Conservation (phyloP, 2,113 vertebrate species). For the Indri indri region DNA sequence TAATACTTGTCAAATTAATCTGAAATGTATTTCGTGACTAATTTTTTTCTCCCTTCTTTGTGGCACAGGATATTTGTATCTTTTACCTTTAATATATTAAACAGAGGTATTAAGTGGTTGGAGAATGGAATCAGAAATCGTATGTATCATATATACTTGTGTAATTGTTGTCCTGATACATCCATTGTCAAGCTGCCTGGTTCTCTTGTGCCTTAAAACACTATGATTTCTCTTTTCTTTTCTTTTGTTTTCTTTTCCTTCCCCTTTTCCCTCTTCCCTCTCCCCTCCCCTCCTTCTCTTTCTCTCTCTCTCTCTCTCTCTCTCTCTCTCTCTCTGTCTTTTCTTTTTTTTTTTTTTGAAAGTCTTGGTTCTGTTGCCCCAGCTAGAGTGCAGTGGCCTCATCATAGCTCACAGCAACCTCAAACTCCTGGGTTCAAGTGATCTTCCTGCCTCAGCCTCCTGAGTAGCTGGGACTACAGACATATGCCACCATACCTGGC, state of each 20-base stretch:
- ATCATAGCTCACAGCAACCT: too few species aligned
- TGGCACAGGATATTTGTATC: not conserved
- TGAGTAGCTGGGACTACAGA: too few species aligned
- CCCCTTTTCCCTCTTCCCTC: too few species aligned
- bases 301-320: too few species aligned
- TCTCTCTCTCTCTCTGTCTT: too few species aligned
- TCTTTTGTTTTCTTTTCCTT: not conserved
- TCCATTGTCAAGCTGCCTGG: not conserved
- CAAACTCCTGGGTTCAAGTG: too few species aligned
- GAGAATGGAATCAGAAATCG: not conserved
- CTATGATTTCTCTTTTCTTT: not conserved
- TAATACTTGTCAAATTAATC: not conserved
- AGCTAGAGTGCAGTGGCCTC: too few species aligned
- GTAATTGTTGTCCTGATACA: not conserved
- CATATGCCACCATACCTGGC: too few species aligned
- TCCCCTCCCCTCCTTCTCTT: too few species aligned
- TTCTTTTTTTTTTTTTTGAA: too few species aligned
- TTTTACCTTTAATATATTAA: not conserved
- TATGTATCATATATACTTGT: not conserved
- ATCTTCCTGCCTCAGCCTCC: too few species aligned
- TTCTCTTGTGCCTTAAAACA: not conserved
- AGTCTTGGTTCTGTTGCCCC: too few species aligned
- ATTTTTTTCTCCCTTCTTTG: not conserved
- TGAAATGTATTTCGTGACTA: not conserved
- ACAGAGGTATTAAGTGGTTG: not conserved